Evolutionary conservation across 2,888 invertebrate genomes (phyloP).

Genomic region (Auanema freiburgensis): DNA sequence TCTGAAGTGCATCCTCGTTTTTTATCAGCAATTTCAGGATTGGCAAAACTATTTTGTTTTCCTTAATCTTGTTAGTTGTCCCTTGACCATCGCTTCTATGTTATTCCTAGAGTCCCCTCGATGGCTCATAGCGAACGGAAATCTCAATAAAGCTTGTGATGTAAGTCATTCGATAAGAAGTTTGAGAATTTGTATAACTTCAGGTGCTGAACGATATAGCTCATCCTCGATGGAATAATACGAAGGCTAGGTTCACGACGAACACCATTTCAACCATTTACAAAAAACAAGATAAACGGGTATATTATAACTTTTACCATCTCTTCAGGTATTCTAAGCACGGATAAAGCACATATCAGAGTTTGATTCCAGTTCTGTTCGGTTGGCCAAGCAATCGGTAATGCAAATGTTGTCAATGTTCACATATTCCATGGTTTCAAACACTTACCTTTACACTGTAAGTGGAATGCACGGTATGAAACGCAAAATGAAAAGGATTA

Average conservation of each 20-base stretch:
- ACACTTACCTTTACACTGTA: conserved; percentile 51
- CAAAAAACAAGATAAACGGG: conserved; percentile 35
- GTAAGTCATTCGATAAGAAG: conserved; percentile 23
- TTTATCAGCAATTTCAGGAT: conserved; percentile 19
- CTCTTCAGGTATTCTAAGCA: conserved; percentile 38
- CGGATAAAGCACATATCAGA: not conserved
- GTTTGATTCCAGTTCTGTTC: conserved; percentile 25
- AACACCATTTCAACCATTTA: conserved; percentile 45
- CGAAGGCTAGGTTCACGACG: conserved; percentile 48
- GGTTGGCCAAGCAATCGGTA: conserved; percentile 55
- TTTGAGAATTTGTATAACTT: conserved; percentile 6
- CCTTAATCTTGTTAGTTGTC: conserved; percentile 54
- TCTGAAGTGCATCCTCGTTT: not conserved
- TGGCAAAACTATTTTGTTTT: conserved; percentile 62
- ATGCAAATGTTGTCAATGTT: conserved; percentile 58
- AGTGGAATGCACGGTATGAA: conserved; percentile 40
- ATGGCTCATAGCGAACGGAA: conserved; percentile 54
- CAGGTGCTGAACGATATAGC: conserved; percentile 57
- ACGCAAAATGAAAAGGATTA: conserved; percentile 1
- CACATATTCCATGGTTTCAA: conserved; percentile 56
- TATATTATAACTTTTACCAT: conserved; percentile 55
- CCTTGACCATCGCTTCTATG: conserved; percentile 58
- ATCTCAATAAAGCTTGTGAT: conserved; percentile 50
- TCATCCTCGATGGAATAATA: conserved; percentile 59
- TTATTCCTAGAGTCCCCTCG: conserved; percentile 55